Evolutionary conservation across 2,888 invertebrate species (phyloP).

Genomic region (Platypus cylindrus): DNA sequence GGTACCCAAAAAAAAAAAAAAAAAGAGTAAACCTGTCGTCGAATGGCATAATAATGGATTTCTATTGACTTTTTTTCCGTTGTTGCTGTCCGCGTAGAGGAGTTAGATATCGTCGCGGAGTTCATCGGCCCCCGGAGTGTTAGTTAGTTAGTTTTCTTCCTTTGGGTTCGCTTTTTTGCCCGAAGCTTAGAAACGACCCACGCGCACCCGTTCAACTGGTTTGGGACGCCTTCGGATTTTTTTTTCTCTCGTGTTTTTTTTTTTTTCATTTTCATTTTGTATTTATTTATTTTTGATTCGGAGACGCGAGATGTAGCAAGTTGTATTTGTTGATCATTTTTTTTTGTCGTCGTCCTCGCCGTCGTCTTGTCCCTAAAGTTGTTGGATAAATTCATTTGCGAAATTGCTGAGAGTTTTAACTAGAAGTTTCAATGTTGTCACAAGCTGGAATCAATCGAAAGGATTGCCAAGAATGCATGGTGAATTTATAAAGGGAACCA

Average conservation of each 20-base stretch:
- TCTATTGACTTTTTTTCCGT: constrained; percentile 7
- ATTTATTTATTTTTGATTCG: too few relatives aligned
- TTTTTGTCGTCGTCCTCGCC: constrained; percentile 2
- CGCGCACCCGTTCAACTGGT: constrained; percentile 39
- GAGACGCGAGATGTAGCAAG: constrained; percentile 14
- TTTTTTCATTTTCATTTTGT: too few relatives aligned
- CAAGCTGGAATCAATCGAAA: too few relatives aligned
- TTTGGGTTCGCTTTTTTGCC: constrained; percentile 21
- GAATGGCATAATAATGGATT: constrained; percentile 6
- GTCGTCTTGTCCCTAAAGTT: too few relatives aligned
- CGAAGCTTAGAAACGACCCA: constrained; percentile 31
- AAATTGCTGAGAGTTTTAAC: too few relatives aligned
- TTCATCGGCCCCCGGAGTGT: constrained; percentile 14
- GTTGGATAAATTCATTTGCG: too few relatives aligned
- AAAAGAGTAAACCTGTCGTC: too few relatives aligned
- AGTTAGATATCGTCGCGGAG: constrained; percentile 8
- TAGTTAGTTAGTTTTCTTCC: constrained; percentile 10
- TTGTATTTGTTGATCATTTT: constrained; percentile 3
- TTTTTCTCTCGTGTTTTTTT: too few relatives aligned
- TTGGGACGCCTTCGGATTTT: constrained; percentile 39
- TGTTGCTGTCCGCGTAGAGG: constrained; percentile 3
- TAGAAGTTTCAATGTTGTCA: too few relatives aligned
- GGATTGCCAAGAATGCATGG: too few relatives aligned
- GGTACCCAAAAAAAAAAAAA: too few relatives aligned
- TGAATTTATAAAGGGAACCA: too few relatives aligned